A percentile compares a stretch with the other conserved stretches of the same genome.
Evolutionary conservation across 2,113 vertebrate species (phyloP).

Genomic region (Proterorhinus semilunaris): DNA sequence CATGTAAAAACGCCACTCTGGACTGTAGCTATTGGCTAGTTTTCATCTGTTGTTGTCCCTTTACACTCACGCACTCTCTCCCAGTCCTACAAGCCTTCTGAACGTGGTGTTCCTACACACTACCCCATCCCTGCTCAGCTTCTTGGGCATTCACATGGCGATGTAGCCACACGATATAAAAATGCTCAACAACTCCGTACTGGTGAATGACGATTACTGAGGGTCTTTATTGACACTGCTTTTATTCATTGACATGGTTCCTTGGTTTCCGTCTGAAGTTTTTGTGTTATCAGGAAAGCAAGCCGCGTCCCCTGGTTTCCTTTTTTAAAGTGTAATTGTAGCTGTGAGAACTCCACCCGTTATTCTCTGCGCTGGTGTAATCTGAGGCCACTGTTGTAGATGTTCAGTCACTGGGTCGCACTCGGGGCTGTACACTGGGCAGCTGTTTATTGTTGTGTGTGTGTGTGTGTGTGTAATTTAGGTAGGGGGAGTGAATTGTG

Average conservation of each 20-base stretch:
- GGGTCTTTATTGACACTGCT: background rate
- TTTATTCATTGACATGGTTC: background rate
- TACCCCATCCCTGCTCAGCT: too few species aligned
- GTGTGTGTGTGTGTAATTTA: too few species aligned
- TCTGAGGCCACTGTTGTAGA: slow-evolving; percentile 38
- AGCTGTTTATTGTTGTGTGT: background rate
- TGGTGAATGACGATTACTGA: background rate
- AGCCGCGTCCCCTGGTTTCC: slow-evolving; percentile 17
- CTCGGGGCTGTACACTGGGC: slow-evolving; percentile 19
- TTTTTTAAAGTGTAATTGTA: slow-evolving; percentile 54
- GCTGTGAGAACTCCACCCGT: slow-evolving; percentile 51
- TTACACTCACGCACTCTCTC: too few species aligned
- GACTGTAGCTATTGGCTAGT: too few species aligned
- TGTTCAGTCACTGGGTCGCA: slow-evolving; percentile 56
- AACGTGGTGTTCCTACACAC: too few species aligned
- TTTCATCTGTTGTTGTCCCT: too few species aligned
- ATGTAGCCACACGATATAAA: too few species aligned
- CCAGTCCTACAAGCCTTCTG: too few species aligned
- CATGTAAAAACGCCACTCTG: too few species aligned
- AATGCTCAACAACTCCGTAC: background rate
- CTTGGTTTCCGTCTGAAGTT: slow-evolving; percentile 25
- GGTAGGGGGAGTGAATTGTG: too few species aligned
- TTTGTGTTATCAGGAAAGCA: slow-evolving; percentile 24
- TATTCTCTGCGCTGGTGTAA: slow-evolving; percentile 65
- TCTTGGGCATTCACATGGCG: too few species aligned